These are phyloP conservation scores for Emys orbicularis DNA, from an alignment of 2,797 vertebrate species.

Conservation along the genomic window DNA sequence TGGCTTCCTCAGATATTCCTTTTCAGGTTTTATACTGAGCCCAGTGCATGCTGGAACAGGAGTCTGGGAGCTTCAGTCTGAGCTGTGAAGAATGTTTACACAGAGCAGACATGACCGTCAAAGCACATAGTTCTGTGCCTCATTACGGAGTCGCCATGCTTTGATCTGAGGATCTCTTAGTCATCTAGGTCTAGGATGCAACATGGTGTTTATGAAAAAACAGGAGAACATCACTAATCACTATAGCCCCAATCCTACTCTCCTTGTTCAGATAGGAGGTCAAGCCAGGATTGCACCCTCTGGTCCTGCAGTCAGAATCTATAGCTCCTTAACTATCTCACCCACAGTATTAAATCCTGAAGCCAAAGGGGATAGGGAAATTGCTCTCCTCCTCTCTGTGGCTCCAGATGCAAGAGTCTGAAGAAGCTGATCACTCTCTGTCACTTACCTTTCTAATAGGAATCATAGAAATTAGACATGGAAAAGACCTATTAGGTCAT, in stretches of 20 bases:
- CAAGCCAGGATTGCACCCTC: background rate
- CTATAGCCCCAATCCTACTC: rapidly evolving
- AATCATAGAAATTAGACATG: slow-evolving; percentile 48
- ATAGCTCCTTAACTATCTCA: background rate
- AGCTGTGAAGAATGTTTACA: background rate
- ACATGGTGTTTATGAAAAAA: background rate
- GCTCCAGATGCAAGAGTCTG: slow-evolving; percentile 3
- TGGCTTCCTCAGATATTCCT: background rate
- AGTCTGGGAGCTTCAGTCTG: background rate
- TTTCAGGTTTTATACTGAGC: background rate
- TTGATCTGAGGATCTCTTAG: background rate
- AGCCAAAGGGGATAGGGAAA: background rate
- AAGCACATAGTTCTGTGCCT: background rate
- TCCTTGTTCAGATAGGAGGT: background rate
- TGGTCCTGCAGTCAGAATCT: background rate
- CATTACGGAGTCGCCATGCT: background rate
- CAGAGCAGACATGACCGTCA: no score
- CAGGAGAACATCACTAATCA: background rate
- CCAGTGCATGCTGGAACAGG: rapidly evolving
- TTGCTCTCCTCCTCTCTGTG: background rate
- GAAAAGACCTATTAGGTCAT: slow-evolving; percentile 51
- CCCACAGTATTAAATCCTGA: slow-evolving; percentile 22
- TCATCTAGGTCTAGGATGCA: background rate
- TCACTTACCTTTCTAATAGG: slow-evolving; percentile 5
- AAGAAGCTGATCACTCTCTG: slow-evolving; percentile 12